These are phyloP conservation scores for Pseudochirops corinnae DNA, from an alignment of 2,797 vertebrate genomes.

Conservation along the genomic window DNA sequence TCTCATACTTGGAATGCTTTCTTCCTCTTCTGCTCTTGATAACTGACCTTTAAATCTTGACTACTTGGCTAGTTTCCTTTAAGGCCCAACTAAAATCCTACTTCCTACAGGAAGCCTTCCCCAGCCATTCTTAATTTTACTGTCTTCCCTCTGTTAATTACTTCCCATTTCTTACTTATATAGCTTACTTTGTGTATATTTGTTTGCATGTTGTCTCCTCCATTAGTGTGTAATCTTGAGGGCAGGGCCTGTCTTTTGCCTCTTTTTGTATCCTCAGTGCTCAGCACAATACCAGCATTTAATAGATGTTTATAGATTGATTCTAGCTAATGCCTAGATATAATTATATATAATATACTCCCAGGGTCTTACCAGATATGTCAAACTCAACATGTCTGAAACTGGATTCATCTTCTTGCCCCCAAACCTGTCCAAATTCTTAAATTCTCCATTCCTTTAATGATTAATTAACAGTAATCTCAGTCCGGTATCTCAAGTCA, in stretches of 20 bases:
- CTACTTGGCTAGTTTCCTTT: neutral
- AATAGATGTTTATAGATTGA: neutral
- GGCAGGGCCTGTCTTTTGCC: neutral
- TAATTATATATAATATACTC: neutral
- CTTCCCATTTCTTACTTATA: neutral
- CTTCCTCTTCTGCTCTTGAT: neutral
- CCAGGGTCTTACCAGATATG: neutral
- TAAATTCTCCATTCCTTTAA: neutral
- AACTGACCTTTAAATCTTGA: neutral
- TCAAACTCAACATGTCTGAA: neutral
- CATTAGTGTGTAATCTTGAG: neutral
- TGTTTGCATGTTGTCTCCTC: neutral
- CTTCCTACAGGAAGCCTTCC: neutral
- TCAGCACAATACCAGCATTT: neutral
- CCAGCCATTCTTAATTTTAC: neutral
- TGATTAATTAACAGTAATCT: neutral
- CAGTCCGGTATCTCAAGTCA: neutral
- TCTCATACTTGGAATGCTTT: neutral
- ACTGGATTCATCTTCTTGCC: neutral
- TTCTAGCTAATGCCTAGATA: neutral
- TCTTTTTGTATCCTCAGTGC: neutral
- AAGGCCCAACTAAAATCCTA: neutral
- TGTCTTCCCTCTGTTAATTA: neutral
- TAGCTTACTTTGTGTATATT: neutral
- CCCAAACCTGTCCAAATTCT: neutral